A percentile compares a stretch with the other conserved stretches of the same genome.
These are phyloP conservation scores for Hermetia illucens DNA, from an alignment of 1,140 invertebrate species.

Conservation along the genomic window DNA sequence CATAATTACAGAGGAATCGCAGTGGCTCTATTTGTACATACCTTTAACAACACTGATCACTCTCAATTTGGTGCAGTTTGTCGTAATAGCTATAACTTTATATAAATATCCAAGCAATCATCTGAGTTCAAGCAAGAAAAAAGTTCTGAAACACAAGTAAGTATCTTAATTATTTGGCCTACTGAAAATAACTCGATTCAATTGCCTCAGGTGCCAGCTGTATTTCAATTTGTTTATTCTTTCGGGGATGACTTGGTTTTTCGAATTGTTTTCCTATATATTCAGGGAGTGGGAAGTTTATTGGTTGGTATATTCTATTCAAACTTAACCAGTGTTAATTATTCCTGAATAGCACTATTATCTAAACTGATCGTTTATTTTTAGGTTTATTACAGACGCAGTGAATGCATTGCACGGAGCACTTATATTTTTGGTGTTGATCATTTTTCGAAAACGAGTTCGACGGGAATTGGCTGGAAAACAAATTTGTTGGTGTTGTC, in stretches of 20 bases:
- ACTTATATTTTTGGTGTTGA: slow-evolving; percentile 46
- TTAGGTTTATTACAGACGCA: slow-evolving; percentile 45
- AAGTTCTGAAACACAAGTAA: slow-evolving; percentile 41
- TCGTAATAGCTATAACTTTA: too few species aligned
- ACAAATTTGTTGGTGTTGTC: slow-evolving; percentile 19
- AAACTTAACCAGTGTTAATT: background rate
- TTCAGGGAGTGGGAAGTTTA: slow-evolving; percentile 20
- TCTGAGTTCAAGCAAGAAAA: slow-evolving; percentile 35
- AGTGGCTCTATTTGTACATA: too few species aligned
- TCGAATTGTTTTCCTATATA: slow-evolving; percentile 49
- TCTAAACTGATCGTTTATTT: slow-evolving; percentile 11
- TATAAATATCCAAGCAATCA: too few species aligned
- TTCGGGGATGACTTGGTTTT: slow-evolving; percentile 59
- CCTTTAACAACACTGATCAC: too few species aligned
- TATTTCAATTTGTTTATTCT: slow-evolving; percentile 53
- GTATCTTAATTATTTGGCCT: slow-evolving; percentile 10
- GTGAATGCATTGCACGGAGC: slow-evolving; percentile 50
- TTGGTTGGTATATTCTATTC: background rate
- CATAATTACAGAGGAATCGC: too few species aligned
- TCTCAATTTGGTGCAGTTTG: too few species aligned
- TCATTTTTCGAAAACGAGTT: slow-evolving; percentile 42
- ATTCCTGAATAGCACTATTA: background rate
- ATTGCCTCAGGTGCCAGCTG: slow-evolving; percentile 39
- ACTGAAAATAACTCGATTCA: background rate
- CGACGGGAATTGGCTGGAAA: slow-evolving; percentile 35